Evolutionary conservation across 2,888 invertebrate genomes (phyloP), one percentile per base, ranked within the genome.

Genomic region (Meiosimyza decipiens): DNA sequence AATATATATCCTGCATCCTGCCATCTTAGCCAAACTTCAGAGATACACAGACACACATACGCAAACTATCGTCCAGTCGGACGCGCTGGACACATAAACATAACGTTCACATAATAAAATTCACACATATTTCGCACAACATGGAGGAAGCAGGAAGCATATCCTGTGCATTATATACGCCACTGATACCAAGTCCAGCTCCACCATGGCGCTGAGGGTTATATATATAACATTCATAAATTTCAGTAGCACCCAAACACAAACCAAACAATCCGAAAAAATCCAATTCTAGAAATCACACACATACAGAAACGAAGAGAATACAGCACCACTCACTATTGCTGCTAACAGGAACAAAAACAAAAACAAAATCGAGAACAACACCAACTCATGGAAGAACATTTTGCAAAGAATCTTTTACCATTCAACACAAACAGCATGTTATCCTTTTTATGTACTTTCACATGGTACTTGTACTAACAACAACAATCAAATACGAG

Each of bases 71-170:
- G 65, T 71, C 52, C 73, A 74, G 75, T 77, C 77, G 78, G 76
- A 78, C 79, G 79, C 79, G 79, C 75, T 81, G 81, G 79, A 75
- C 79, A 78, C 74, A 80, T 79, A 80, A 82, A 80, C 82, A 82
- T 81, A 83, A 82, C 83, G 82, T 81, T 82, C 80, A 82, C 80
- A 84, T 84, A 85, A 84, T 84, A 84, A 80, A 80, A 80, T 76
- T 79, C 82, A 80, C 85, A 84, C 84, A 84, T 85, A 84, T 84
- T 84, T 84, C 80, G 81, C 78, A 79, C 79, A 80, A 78, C 77
- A 77, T 77, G 78, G 9, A 40, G 40, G 75, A 77, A 80, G 79
- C 84, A 83, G 80, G 76, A 79, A 75, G 76, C 78, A 80, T 79
- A 82, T 82, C 82, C 82, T 81, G 80, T 64, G 70, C 74, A 73